Evolutionary conservation across 2,113 vertebrate species (phyloP), one percentile per base, ranked within the genome.

Genomic region (Labrus mixtus): DNA sequence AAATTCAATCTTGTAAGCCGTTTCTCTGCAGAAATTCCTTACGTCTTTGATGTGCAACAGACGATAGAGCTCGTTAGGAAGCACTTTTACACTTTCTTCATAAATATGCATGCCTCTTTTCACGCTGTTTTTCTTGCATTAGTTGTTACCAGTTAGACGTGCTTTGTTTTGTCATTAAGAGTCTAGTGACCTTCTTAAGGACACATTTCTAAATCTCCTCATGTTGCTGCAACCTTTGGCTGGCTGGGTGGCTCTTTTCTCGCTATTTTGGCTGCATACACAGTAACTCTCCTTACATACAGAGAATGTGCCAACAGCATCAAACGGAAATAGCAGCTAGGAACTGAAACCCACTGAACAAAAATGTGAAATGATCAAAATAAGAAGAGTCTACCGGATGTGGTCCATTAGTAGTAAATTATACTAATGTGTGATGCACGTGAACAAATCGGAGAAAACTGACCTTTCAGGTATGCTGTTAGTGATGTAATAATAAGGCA

Each of bases 311-410:
- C 62, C 62, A 29, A 48, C 33, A 78, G 53, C 72, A 73, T 22
- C 69, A 68, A 72, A 64, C 53, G 76, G 37, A 87, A 86, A 85
- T 61, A 85, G 53, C 41, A 75, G 69, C 29, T 46, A 41, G 64
- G 85, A 76, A 33, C 62, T 73, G 13, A 50, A 82, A 37, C 45
- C 71, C 29, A 16, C 6, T 33, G 29, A 33, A 33, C 8, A 10
- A 29, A 50, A 74, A 74, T 57, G 29, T 37, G 68, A 13, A 12
- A 69, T 29, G 19, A 73, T 54, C 46, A 15, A 43, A 11, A 64
- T 8, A 22, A 16, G 8, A 43, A 45, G 22, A 19, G 23, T 46
- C 56, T 72, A 78, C 23, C 46, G 19, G 16, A 48, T 6, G 16
- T 17, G 17, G 46, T 2, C 19, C 16, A 48, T 48, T 15, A 8